These are phyloP conservation scores for Dromius quadrimaculatus DNA, from an alignment of 2,888 invertebrate genomes.

Conservation along the genomic window DNA sequence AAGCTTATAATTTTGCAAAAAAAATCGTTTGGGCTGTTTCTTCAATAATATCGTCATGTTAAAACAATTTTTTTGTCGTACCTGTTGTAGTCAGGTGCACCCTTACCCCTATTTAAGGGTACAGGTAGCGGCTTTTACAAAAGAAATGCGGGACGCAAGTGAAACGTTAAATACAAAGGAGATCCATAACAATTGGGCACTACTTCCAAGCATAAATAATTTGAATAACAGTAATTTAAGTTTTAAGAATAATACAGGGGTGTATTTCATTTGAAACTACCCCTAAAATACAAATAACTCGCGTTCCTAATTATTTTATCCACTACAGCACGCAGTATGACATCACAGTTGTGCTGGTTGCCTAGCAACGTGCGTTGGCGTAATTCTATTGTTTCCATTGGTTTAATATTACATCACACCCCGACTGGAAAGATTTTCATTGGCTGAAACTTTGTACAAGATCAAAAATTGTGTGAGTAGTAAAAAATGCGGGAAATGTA, in stretches of 20 bases:
- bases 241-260: too few relatives aligned
- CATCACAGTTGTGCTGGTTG: conserved; percentile 37
- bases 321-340: conserved; percentile 17
- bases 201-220: too few relatives aligned
- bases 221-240: too few relatives aligned
- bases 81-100: not conserved
- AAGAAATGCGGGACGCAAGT: not conserved
- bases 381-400: conserved; percentile 12
- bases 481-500: not conserved
- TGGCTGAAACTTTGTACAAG: conserved; percentile 4
- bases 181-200: not conserved
- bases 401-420: conserved; percentile 9
- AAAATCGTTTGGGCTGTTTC: too few relatives aligned
- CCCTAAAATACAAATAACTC: too few relatives aligned
- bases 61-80: not conserved
- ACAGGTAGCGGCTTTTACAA: conserved; percentile 2
- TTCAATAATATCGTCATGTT: too few relatives aligned
- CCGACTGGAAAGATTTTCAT: conserved; percentile 2
- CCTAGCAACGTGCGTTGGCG: conserved; percentile 38
- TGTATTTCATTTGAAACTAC: too few relatives aligned
- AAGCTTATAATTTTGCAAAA: too few relatives aligned
- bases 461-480: not conserved
- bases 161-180: not conserved
- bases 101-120: not conserved
- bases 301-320: too few relatives aligned